Evolutionary conservation across 2,888 invertebrate genomes (phyloP).

Genomic region (Euplagia quadripunctaria): DNA sequence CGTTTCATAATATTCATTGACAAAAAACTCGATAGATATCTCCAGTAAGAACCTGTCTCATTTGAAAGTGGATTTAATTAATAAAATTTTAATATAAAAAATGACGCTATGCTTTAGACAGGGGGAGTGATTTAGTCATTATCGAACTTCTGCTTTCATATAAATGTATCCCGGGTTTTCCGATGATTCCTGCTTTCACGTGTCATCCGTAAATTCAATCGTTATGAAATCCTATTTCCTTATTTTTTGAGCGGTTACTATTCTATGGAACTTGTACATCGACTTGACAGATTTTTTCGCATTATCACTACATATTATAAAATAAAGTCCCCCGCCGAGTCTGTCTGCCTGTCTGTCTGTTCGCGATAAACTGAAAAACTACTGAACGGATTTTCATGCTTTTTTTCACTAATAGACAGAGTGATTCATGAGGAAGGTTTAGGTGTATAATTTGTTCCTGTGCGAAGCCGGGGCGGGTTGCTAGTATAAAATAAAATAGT

Average conservation of each 20-base stretch:
- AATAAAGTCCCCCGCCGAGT: no score
- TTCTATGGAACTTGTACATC: neutral
- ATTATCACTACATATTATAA: no score
- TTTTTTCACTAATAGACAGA: no score
- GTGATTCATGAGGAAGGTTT: no score
- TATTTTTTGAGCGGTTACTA: neutral
- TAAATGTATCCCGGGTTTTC: neutral
- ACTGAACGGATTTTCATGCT: no score
- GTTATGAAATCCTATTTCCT: neutral
- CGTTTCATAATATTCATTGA: conserved; percentile 69
- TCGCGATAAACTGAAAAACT: no score
- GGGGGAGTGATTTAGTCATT: no score
- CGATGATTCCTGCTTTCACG: neutral
- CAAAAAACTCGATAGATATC: conserved; percentile 53
- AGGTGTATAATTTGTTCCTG: no score
- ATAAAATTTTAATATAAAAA: neutral
- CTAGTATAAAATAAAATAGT: neutral
- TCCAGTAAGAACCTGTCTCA: conserved; percentile 28
- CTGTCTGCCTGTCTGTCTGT: no score
- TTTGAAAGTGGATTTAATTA: conserved; percentile 33
- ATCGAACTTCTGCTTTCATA: neutral
- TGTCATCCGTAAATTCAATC: neutral
- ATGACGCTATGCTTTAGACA: neutral
- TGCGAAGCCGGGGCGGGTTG: no score
- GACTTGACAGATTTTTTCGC: no score